Evolutionary conservation across 2,888 invertebrate genomes (phyloP), one percentile per base, ranked within the genome.

Genomic region (Caenorhabditis uteleia): DNA sequence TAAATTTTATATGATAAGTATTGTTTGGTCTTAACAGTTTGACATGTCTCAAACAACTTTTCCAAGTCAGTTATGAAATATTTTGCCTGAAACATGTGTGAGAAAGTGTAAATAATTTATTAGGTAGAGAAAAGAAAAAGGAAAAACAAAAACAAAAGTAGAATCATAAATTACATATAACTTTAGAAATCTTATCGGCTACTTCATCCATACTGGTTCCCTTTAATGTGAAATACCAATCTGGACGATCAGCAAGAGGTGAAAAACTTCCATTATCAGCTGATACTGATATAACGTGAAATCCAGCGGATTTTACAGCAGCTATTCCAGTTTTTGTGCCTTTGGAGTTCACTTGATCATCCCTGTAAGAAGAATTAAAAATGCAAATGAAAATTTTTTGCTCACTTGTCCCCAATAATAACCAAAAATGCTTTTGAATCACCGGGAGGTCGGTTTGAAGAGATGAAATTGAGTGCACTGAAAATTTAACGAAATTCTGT

Each of bases 151-250:
- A 23, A 16, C 31, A 16, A 34, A 31, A 21, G 48, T 48, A 44
- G 16, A 2, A 39, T 50, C 33, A 58, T 36, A 58, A 50, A 38
- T 50, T 46, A 43, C 59, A 60, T 36, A 60, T 53, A 26, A 60
- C 54, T 34, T 53, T 43, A 0, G 59, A 60, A 38, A 60, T 60
- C 43, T 60, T 53, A 29, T 53, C 51, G n/a, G 53, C 59, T 14
- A 53, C 44, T n/a, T n/a, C n/a, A n/a, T n/a, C n/a, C n/a, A n/a
- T n/a, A n/a, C n/a, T n/a, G n/a, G n/a, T n/a, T n/a, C n/a, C n/a
- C n/a, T n/a, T n/a, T n/a, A n/a, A n/a, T n/a, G n/a, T n/a, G n/a
- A n/a, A n/a, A n/a, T n/a, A n/a, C 38, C 43, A 1, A 39, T 16
- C 3, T 53, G 51, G 23, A 47, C 49, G 3, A 45, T 46, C 16